Evolutionary conservation across 2,113 vertebrate species (phyloP), one percentile per base, ranked within the genome.

Genomic region (Thamnaconus septentrionalis): DNA sequence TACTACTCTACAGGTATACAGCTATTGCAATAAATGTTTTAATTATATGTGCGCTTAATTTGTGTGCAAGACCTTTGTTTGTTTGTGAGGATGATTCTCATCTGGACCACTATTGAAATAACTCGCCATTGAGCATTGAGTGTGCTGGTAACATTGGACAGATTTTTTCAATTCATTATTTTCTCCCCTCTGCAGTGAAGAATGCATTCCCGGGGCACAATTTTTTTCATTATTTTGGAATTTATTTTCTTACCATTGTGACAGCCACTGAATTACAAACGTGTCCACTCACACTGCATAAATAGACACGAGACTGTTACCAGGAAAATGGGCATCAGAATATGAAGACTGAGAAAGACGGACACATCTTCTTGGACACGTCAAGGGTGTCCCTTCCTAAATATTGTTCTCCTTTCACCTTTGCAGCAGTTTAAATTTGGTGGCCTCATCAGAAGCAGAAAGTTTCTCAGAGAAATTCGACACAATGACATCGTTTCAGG

Each of bases 1-100:
- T 95, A 94, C 93, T 93, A 95, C 94, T 96, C 94, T 97, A 95
- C 94, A 96, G 92, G 94, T 96, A 98, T 92, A 93, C 91, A 93
- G 96, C 95, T 97, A 94, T 93, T 96, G 95, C 95, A 99, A 99
- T 99, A 99, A 99, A 98, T 96, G 94, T 97, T 98, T 95, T 94
- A 91, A 96, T 93, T 94, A 94, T 81, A 84, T 88, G 78, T 87
- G 89, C 85, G 88, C 87, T 86, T 92, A 55, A 69, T 78, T 69
- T 82, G 76, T 84, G 62, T 76, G 8, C 64, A 65, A 11, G 62
- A 76, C 64, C 12, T 43, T 76, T 56, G 8, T 51, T 55, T 63
- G 44, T 71, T 63, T 78, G 8, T 71, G 12, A 3, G 59, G 11
- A 59, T 53, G 42, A 4, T n/a, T 50, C 48, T 3, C 18, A 11